Evolutionary conservation across 2,888 invertebrate genomes (phyloP).

Genomic region (Nephrotoma guestfalica): DNA sequence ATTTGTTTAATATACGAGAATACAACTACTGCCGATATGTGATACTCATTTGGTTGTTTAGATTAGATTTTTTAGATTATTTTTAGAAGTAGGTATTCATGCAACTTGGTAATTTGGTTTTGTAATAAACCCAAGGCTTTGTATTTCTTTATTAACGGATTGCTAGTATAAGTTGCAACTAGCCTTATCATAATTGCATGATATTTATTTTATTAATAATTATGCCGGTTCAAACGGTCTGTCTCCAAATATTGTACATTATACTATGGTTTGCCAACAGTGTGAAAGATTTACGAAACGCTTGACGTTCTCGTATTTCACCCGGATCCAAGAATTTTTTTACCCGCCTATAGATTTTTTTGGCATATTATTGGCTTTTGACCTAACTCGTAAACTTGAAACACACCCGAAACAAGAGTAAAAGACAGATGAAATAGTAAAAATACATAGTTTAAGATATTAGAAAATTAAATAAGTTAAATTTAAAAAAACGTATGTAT

Average conservation of each 20-base stretch:
- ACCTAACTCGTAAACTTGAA: conserved; percentile 14
- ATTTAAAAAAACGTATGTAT: background rate
- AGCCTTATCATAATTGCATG: conserved; percentile 21
- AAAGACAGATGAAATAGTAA: conserved; percentile 14
- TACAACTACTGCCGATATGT: too few relatives aligned
- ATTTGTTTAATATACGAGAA: too few relatives aligned
- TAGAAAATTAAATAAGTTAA: background rate
- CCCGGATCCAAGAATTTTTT: conserved; percentile 15
- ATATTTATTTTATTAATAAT: conserved; percentile 26
- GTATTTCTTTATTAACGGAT: conserved; percentile 20
- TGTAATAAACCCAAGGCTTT: too few relatives aligned
- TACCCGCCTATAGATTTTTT: conserved; percentile 15
- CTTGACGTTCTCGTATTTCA: conserved; percentile 12
- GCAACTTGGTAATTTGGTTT: too few relatives aligned
- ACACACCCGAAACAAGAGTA: conserved; percentile 14
- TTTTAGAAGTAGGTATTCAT: too few relatives aligned
- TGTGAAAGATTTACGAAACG: conserved; percentile 24
- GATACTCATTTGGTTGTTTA: too few relatives aligned
- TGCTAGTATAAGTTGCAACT: conserved; percentile 22
- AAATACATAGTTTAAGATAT: background rate
- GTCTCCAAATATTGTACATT: conserved; percentile 28
- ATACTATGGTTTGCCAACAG: conserved; percentile 33
- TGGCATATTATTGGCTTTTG: conserved; percentile 12
- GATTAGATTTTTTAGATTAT: too few relatives aligned
- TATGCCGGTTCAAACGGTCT: conserved; percentile 29